Base-by-base conservation (phyloP, 2,888 invertebrate genomes). In the Dermolepida albohirtum region DNA sequence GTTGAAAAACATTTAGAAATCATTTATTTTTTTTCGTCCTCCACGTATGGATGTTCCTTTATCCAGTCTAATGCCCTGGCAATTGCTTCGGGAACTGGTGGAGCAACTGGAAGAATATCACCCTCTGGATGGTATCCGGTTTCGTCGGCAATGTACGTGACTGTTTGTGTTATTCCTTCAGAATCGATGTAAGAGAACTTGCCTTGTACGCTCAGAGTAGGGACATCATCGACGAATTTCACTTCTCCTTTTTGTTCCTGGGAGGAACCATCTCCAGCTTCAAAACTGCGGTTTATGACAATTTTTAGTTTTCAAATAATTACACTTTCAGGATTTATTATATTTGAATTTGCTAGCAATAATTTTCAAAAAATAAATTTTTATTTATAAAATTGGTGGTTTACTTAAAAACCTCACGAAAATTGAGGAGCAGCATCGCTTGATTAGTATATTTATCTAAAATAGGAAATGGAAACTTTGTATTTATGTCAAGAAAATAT, bases 101-200 rank as follows among this genome's bases (percentile, higher is more conserved):
- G 59, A 1, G 47, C 47, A 47, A 62, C 51, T 12, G 68, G 68
- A n/a, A 68, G 49, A 47, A 22, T 44, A 41, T 68, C 64, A 11
- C 68, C 68, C 12, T 27, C 54, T 14, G 68, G 55, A n/a, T 50
- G 54, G 41, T 41, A 68, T 49, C 68, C 68, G 27, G 34, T 68
- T 34, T 68, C 68, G 12, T 68, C 68, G 5, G 68, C 64, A 14
- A 34, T 41, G 34, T 68, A 68, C 11, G 64, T 64, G 16, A 68
- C 17, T 22, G 49, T 29, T 16, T 43, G 49, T 5, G 12, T 10
- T 8, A 16, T 12, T 22, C 68, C 68, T 12, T 68, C 57, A 34
- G 39, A 12, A 27, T 54, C 68, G 17, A 40, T 49, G 41, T 68
- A 68, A 8, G 64, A 27, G 34, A 55, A 68, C 41, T 64, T 68